Base-by-base conservation (phyloP, 2,113 vertebrate species). In the Otolemur garnettii region DNA sequence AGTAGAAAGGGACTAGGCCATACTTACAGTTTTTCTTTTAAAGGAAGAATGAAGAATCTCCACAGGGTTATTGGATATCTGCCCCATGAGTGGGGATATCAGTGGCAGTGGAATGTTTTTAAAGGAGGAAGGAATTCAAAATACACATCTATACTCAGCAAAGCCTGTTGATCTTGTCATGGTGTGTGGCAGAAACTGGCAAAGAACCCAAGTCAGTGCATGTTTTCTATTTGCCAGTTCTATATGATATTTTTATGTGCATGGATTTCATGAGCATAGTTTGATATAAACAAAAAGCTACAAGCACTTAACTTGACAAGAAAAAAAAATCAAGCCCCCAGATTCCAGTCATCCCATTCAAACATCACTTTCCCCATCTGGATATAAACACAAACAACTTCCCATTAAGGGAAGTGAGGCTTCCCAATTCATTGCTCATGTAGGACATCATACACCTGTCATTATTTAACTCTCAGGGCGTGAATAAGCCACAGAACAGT, bases 121-220 rank as follows among this genome's bases (percentile, higher is more conserved):
- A 94, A 96, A 87, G 30, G 53, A 78, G 17, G 53, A 92, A 94
- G 17, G 13, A 79, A 77, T 87, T 96, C 83, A 96, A 93, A 91
- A 60, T 53, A n/a, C 4, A 21, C 55, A 59, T 71, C 42, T 64
- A 28, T 89, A 60, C 33, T 71, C 69, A 72, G 33, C 35, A 71
- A 87, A 92, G 69, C 17, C 50, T 33, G 19, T 26, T 66, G 19
- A 79, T 80, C 9, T 19, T 75, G 19, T 90, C 59, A 42, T 35
- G 50, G 45, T 30, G n/a, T 50, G 33, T 80, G 42, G 30, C 69
- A 78, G 77, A 93, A 86, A 66, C 9, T 69, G 84, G 75, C 35
- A 55, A 87, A 93, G 28, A 88, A 19, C 12, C 42, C 71, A 3
- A 28, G 50, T 38, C 45, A 69, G 2, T 64, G 22, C 57, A 71